Evolutionary conservation across 2,888 invertebrate species (phyloP).

Genomic region (Isoperla grammatica): DNA sequence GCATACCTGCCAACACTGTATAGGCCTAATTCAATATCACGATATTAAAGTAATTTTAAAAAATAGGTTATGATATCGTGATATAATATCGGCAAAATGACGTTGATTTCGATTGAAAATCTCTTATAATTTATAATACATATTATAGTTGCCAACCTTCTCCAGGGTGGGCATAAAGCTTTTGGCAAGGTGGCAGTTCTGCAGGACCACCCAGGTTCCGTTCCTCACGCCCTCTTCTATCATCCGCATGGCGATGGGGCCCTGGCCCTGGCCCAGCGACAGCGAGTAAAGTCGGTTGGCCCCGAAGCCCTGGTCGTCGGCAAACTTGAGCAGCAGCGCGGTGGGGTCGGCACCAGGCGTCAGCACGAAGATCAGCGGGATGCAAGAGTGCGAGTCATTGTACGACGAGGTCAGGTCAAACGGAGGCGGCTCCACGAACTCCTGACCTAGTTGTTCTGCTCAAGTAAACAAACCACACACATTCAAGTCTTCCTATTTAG

Average conservation of each 20-base stretch:
- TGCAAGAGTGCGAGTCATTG: constrained; percentile 75
- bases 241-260: constrained; percentile 78
- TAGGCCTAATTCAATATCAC: too few relatives aligned
- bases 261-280: constrained; percentile 91
- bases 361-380: constrained; percentile 86
- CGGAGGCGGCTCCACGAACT: constrained; percentile 84
- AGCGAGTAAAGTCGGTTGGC: constrained; percentile 69
- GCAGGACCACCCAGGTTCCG: constrained; percentile 90
- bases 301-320: constrained; percentile 85
- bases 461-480: too few relatives aligned
- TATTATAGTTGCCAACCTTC: constrained; percentile 54
- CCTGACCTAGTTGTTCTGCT: constrained; percentile 62
- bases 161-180: constrained; percentile 93
- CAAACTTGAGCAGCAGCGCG: constrained; percentile 81
- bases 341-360: constrained; percentile 94
- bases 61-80: not conserved
- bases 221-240: constrained; percentile 76
- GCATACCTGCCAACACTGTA: too few relatives aligned
- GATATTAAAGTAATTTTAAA: too few relatives aligned
- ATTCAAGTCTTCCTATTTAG: not conserved
- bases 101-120: not conserved
- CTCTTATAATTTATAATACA: not conserved
- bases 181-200: constrained; percentile 93
- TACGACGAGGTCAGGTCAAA: constrained; percentile 83
- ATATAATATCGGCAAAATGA: too few relatives aligned